These are phyloP conservation scores for Stichopus horrens DNA, from an alignment of 53 echinoderm and acorn worm species.

Conservation along the genomic window DNA sequence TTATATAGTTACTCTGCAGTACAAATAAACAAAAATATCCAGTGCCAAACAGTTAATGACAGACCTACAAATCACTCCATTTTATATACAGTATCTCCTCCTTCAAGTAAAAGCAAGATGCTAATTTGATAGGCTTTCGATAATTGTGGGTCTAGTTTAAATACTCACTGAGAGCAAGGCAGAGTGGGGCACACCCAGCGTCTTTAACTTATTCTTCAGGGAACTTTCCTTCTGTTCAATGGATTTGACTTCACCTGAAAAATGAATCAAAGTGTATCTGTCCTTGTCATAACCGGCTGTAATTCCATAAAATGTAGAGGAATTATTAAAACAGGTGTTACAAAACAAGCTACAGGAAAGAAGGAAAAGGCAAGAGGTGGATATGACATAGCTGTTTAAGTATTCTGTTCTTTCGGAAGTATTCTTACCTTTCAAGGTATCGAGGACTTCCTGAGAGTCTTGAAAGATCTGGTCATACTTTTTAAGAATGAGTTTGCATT, in stretches of 20 bases:
- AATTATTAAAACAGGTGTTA: too few relatives aligned
- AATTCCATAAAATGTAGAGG: too few relatives aligned
- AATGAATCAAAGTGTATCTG: not conserved
- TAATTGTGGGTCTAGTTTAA: not conserved
- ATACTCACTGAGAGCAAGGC: slow-evolving; percentile 25
- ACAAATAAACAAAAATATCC: too few relatives aligned
- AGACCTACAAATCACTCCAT: too few relatives aligned
- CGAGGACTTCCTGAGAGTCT: slow-evolving; percentile 71
- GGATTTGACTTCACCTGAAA: slow-evolving; percentile 15
- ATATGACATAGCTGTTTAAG: too few relatives aligned
- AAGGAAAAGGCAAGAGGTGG: too few relatives aligned
- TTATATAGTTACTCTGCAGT: too few relatives aligned
- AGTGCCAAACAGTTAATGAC: too few relatives aligned
- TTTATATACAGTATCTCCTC: too few relatives aligned
- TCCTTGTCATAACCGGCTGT: too few relatives aligned
- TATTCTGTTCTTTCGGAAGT: too few relatives aligned
- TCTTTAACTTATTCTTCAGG: slow-evolving; percentile 23
- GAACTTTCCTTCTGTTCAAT: slow-evolving; percentile 26
- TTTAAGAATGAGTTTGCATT: slow-evolving; percentile 61
- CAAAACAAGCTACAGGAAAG: too few relatives aligned
- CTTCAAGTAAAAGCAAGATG: not conserved
- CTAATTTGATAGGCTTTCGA: not conserved
- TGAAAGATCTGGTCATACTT: slow-evolving; percentile 80
- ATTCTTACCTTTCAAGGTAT: slow-evolving; percentile 79
- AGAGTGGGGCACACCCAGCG: slow-evolving; percentile 17